A percentile compares a stretch with the other conserved stretches of the same genome.
phyloP scores from a whole-genome alignment of 1,140 invertebrate species.

The Drosophila pseudoobscura region DNA sequence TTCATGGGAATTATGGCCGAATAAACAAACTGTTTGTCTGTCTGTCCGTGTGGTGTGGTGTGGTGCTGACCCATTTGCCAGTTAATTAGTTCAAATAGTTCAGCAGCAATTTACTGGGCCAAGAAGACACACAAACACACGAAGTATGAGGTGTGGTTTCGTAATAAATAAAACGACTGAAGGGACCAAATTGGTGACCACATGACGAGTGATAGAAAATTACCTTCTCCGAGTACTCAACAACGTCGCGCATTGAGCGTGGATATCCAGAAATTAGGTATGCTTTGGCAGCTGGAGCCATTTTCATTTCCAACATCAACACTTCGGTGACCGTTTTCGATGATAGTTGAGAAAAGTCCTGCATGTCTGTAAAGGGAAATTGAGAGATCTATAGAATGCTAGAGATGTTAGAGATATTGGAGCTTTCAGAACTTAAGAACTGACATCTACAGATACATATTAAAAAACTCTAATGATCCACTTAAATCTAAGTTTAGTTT shows the following conservation, averaged over 20 bases:
- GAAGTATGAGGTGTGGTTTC: conserved; percentile 24
- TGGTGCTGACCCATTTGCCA: conserved; percentile 45
- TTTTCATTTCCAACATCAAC: conserved; percentile 96
- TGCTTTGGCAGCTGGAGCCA: conserved; percentile 93
- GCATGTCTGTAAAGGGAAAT: conserved; percentile 87
- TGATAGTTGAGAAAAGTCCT: conserved; percentile 92
- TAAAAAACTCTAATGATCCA: too few relatives aligned
- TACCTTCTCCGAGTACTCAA: conserved; percentile 95
- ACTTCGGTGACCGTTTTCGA: conserved; percentile 94
- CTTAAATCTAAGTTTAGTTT: too few relatives aligned
- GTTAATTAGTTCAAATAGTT: conserved; percentile 72
- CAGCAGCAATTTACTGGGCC: conserved; percentile 57
- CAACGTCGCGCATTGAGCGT: conserved; percentile 94
- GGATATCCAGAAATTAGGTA: conserved; percentile 98
- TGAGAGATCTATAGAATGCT: background rate
- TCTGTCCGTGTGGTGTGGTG: too few relatives aligned
- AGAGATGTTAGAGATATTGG: too few relatives aligned
- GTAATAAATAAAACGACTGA: conserved; percentile 34
- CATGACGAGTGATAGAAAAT: conserved; percentile 6
- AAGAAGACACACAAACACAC: conserved; percentile 45
- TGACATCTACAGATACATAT: too few relatives aligned
- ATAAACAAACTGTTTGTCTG: conserved; percentile 45
- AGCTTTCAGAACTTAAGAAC: too few relatives aligned
- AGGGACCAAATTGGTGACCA: background rate
- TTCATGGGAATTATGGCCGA: conserved; percentile 58